Conservation (phyloP, 2,113 vertebrate species). For the Trogon melanurus region DNA sequence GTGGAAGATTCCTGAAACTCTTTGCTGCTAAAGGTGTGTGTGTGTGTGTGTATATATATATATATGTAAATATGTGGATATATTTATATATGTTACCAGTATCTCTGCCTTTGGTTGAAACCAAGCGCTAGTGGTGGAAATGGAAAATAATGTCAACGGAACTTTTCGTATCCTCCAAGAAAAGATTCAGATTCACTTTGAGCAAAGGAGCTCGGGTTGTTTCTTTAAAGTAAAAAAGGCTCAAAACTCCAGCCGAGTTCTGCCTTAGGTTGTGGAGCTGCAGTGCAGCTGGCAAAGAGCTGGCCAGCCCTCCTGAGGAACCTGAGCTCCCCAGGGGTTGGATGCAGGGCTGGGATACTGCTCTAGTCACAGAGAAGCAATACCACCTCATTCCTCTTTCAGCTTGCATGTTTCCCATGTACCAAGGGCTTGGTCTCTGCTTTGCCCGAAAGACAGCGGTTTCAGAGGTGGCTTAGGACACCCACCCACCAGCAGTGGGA, state of each 20-base stretch:
- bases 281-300: neutral
- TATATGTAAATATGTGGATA: neutral
- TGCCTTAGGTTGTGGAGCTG: neutral
- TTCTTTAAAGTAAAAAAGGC: neutral
- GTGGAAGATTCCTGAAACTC: neutral
- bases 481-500: neutral
- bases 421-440: neutral
- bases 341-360: neutral
- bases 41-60: neutral
- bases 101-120: constrained; percentile 14
- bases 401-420: neutral
- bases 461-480: neutral
- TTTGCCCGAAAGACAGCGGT: neutral
- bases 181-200: constrained; percentile 42
- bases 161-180: constrained; percentile 21
- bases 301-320: neutral
- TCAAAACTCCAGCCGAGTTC: neutral
- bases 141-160: constrained; percentile 44
- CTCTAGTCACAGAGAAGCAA: neutral
- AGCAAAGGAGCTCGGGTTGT: neutral
- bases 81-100: neutral
- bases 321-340: neutral
- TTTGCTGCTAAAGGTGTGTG: neutral
- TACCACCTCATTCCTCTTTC: neutral
- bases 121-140: neutral